Percentiles rank a stretch among this genome's conserved stretches.
phyloP scores from a whole-genome alignment of 2,797 vertebrate genomes.

The Enteromius afrohamiltoni region DNA sequence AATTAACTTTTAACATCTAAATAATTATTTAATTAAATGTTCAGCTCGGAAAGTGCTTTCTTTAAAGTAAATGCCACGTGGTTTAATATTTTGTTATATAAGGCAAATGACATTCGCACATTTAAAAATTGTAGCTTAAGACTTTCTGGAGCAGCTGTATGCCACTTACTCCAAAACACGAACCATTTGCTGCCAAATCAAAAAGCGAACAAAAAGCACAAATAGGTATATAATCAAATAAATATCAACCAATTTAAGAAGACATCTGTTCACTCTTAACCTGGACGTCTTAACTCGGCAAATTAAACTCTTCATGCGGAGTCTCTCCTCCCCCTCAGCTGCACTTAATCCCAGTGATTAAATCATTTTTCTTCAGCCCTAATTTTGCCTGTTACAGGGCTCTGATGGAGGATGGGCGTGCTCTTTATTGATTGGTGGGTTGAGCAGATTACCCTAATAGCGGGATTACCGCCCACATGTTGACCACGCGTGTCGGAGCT shows the following conservation, averaged over 20 bases:
- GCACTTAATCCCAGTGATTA: conserved; percentile 80
- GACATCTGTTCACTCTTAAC: conserved; percentile 48
- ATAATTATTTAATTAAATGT: background rate
- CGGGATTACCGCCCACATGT: conserved; percentile 85
- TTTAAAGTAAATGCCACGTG: background rate
- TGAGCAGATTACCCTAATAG: conserved; percentile 86
- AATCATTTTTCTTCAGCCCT: conserved; percentile 79
- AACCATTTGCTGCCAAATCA: background rate
- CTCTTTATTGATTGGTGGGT: conserved; percentile 81
- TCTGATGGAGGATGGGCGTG: conserved; percentile 69
- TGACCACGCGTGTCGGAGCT: conserved; percentile 69
- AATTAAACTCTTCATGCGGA: conserved; percentile 50
- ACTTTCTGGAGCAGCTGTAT: background rate
- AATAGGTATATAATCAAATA: conserved; percentile 36
- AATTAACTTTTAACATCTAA: background rate
- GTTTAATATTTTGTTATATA: background rate
- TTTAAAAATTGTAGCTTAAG: background rate
- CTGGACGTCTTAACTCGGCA: conserved; percentile 45
- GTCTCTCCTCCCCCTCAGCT: conserved; percentile 59
- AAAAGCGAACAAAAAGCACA: background rate
- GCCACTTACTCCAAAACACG: background rate
- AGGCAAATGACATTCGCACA: background rate
- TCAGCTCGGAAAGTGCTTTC: background rate
- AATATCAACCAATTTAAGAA: conserved; percentile 37
- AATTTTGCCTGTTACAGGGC: conserved; percentile 72